phyloP scores from a whole-genome alignment of 2,797 vertebrate genomes.

The Champsocephalus esox region DNA sequence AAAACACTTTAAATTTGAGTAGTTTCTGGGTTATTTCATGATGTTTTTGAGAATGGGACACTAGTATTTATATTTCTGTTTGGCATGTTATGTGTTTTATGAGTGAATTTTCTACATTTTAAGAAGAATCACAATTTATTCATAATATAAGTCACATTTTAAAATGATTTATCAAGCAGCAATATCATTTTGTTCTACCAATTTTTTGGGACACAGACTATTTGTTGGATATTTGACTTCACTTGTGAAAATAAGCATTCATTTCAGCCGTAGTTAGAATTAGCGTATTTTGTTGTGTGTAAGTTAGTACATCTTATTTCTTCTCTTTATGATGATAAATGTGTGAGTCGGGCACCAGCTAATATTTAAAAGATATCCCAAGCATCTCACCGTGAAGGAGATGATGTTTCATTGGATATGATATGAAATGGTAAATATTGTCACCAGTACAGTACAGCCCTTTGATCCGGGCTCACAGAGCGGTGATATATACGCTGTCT shows the following conservation, averaged over 20 bases:
- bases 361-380: slow-evolving; percentile 9
- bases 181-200: not conserved
- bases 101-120: not conserved
- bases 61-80: too few species aligned
- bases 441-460: slow-evolving; percentile 39
- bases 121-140: too few species aligned
- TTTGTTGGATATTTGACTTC: not conserved
- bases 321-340: not conserved
- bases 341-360: not conserved
- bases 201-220: too few species aligned
- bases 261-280: not conserved
- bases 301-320: not conserved
- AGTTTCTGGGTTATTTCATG: not conserved
- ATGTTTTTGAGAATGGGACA: not conserved
- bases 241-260: not conserved
- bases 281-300: not conserved
- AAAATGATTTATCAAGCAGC: not conserved
- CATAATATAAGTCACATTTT: not conserved
- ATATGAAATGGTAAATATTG: slow-evolving; percentile 48
- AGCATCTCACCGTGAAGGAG: slow-evolving; percentile 15
- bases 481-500: slow-evolving; percentile 68
- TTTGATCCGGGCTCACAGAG: slow-evolving; percentile 64
- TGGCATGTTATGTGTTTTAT: too few species aligned
- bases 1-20: not conserved
- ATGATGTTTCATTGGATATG: slow-evolving; percentile 37